phyloP scores from a whole-genome alignment of 2,113 vertebrate species.

The Mixornis gularis region DNA sequence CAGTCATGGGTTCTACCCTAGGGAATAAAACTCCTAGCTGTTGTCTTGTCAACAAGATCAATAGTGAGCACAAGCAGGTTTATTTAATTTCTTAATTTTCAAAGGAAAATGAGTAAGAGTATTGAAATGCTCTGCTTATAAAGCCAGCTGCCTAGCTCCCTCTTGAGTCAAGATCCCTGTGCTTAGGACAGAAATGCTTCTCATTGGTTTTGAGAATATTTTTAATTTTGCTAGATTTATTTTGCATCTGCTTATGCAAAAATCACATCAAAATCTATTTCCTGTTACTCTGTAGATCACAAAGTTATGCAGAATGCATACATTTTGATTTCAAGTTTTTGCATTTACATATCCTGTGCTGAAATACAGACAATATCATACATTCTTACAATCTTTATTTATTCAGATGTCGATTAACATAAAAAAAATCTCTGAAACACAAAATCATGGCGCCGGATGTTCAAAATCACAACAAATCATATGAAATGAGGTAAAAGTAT shows the following conservation, averaged over 20 bases:
- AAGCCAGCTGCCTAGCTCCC: slow-evolving; percentile 57
- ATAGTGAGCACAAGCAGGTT: neutral
- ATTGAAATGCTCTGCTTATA: neutral
- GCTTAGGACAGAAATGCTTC: neutral
- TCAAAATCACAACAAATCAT: neutral
- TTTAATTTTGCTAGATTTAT: neutral
- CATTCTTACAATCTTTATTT: neutral
- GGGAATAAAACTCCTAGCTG: neutral
- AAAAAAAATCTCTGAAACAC: neutral
- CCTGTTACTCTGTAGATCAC: neutral
- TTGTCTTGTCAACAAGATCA: neutral
- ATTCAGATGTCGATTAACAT: neutral
- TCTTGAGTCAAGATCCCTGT: slow-evolving; percentile 47
- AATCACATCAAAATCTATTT: neutral
- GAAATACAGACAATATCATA: neutral
- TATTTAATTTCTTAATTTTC: slow-evolving; percentile 31
- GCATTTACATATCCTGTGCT: neutral
- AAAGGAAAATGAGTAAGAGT: neutral
- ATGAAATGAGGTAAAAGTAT: neutral
- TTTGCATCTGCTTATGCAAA: neutral
- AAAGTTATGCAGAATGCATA: neutral
- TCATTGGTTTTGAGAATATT: neutral
- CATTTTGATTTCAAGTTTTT: neutral
- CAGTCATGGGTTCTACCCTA: neutral
- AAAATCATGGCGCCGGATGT: neutral